Evolutionary conservation across 2,113 vertebrate genomes (phyloP).

Genomic region (Callopanchax toddi): DNA sequence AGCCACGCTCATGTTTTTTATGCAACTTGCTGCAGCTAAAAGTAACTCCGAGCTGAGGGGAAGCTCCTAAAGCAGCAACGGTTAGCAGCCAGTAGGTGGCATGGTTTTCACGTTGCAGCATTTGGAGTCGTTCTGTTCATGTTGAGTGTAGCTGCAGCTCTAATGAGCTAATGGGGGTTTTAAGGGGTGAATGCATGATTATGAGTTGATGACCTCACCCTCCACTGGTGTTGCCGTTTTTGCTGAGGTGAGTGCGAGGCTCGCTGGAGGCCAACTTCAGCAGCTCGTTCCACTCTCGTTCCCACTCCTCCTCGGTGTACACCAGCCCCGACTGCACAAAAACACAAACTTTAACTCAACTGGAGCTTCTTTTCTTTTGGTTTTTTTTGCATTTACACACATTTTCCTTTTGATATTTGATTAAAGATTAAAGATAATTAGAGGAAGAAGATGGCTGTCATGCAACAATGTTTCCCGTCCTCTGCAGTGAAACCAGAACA

Average conservation of each 20-base stretch:
- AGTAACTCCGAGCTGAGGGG: slow-evolving; percentile 32
- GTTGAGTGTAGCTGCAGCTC: no score
- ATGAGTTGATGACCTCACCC: slow-evolving; percentile 81
- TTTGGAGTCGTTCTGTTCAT: not conserved
- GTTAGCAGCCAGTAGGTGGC: slow-evolving; percentile 56
- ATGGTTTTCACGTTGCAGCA: slow-evolving; percentile 22
- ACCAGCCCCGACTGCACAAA: slow-evolving; percentile 90
- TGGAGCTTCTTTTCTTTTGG: not conserved
- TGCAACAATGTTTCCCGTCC: slow-evolving; percentile 22
- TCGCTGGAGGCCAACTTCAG: slow-evolving; percentile 97
- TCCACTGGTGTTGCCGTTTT: slow-evolving; percentile 89
- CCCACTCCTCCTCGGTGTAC: slow-evolving; percentile 98
- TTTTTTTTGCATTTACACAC: not conserved
- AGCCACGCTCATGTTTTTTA: slow-evolving; percentile 42
- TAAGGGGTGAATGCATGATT: not conserved
- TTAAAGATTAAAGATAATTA: not conserved
- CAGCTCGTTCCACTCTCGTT: slow-evolving; percentile 95
- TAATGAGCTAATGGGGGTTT: not conserved
- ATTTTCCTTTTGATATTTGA: not conserved
- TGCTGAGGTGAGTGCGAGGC: slow-evolving; percentile 93
- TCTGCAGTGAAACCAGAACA: slow-evolving; percentile 21
- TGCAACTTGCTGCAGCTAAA: slow-evolving; percentile 42
- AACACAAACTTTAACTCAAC: slow-evolving; percentile 9
- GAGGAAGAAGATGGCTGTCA: not conserved
- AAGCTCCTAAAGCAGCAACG: not conserved